Conservation (phyloP, 2,797 vertebrate genomes). For the Acanthiza pusilla region DNA sequence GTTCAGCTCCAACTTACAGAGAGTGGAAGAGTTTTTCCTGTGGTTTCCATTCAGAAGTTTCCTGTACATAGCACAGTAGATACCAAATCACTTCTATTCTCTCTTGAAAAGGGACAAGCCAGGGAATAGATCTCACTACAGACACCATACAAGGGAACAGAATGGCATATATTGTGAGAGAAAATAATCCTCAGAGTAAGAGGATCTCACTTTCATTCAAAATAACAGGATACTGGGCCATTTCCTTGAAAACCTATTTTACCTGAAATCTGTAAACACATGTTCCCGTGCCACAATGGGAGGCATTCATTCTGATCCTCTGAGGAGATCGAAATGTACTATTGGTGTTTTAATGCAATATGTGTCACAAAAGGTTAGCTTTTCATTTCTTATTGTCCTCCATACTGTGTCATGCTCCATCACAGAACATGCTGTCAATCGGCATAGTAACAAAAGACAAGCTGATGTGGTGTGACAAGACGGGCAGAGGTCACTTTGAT, state of each 20-base stretch:
- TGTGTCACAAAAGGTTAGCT: conserved; percentile 20
- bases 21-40: neutral
- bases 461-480: conserved; percentile 17
- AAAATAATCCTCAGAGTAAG: neutral
- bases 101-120: neutral
- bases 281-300: neutral
- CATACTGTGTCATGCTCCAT: conserved; percentile 1
- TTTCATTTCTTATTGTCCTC: conserved; percentile 22
- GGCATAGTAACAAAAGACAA: neutral
- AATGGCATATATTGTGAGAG: neutral
- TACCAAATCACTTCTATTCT: neutral
- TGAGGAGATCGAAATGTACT: neutral
- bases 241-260: neutral
- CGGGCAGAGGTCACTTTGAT: neutral
- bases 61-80: neutral
- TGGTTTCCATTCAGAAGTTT: neutral
- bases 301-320: neutral
- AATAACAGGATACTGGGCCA: neutral
- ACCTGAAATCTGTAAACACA: neutral
- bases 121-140: neutral
- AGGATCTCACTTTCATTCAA: neutral
- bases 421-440: conserved; percentile 2
- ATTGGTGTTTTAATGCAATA: conserved; percentile 11
- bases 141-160: neutral
- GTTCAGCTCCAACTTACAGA: neutral